These are phyloP conservation scores for Chrysemys picta DNA, from an alignment of 2,113 vertebrate species.

Conservation along the genomic window DNA sequence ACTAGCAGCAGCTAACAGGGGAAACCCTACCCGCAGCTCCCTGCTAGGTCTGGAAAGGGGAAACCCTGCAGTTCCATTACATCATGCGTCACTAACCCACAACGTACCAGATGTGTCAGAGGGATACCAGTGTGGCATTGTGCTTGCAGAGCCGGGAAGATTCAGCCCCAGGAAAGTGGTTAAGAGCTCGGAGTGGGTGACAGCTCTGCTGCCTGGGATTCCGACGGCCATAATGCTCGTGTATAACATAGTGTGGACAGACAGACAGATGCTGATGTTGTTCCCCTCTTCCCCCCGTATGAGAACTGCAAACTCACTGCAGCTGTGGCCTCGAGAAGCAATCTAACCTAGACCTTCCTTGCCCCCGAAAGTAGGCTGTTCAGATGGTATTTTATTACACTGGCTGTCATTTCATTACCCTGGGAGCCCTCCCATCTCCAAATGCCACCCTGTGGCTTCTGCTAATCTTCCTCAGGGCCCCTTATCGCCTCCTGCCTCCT, in stretches of 20 bases:
- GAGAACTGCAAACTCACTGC: background rate
- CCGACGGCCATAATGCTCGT: background rate
- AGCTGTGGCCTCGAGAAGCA: background rate
- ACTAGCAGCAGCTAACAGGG: background rate
- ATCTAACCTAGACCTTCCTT: background rate
- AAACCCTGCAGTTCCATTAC: background rate
- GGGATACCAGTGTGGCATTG: background rate
- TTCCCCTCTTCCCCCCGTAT: background rate
- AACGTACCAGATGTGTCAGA: background rate
- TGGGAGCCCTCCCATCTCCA: background rate
- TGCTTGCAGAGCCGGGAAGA: background rate
- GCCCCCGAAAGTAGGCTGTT: background rate
- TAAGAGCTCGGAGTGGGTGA: background rate
- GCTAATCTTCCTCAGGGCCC: background rate
- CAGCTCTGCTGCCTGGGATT: background rate
- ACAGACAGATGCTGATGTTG: background rate
- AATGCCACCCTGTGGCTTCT: accelerated
- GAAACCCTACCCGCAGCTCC: background rate
- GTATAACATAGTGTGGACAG: background rate
- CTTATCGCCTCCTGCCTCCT: background rate
- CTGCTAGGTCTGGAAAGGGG: background rate
- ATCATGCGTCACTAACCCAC: background rate
- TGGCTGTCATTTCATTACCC: background rate
- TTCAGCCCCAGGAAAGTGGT: background rate
- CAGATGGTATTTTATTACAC: background rate